Evolutionary conservation across 2,888 invertebrate genomes (phyloP).

Genomic region (Falcaria lacertinaria): DNA sequence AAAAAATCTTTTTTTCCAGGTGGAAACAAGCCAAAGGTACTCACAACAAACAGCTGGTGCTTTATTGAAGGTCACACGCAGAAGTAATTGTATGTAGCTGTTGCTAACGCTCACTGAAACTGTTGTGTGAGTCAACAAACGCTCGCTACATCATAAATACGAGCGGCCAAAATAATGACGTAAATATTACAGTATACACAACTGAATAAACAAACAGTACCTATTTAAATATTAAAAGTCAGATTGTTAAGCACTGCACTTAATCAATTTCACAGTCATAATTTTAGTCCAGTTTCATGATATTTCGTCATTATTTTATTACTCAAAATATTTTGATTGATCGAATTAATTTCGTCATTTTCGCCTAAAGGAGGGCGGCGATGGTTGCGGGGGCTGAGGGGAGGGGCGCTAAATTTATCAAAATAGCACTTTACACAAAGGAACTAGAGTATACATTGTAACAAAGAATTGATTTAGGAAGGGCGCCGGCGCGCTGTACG

Average conservation of each 20-base stretch:
- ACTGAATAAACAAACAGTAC: conserved; percentile 50
- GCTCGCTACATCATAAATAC: conserved; percentile 40
- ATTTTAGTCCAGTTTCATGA: neutral
- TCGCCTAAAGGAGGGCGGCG: too few relatives aligned
- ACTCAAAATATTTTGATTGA: neutral
- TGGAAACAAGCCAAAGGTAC: conserved; percentile 24
- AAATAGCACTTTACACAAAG: too few relatives aligned
- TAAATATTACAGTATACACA: conserved; percentile 43
- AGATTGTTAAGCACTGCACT: neutral
- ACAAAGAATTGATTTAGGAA: too few relatives aligned
- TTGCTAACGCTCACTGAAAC: conserved; percentile 46
- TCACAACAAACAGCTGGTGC: conserved; percentile 62
- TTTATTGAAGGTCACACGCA: conserved; percentile 55
- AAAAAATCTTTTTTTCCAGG: too few relatives aligned
- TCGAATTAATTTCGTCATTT: too few relatives aligned
- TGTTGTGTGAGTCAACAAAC: conserved; percentile 61
- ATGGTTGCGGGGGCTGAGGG: too few relatives aligned
- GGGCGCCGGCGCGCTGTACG: too few relatives aligned
- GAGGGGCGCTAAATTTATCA: too few relatives aligned
- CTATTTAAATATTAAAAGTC: too few relatives aligned
- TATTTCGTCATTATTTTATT: neutral
- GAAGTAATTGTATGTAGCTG: conserved; percentile 28
- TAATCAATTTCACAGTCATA: too few relatives aligned
- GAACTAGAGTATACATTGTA: too few relatives aligned
- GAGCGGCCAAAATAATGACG: conserved; percentile 67